Evolutionary conservation across 2,888 invertebrate genomes (phyloP).

Genomic region (Acanthoscelides obtectus): DNA sequence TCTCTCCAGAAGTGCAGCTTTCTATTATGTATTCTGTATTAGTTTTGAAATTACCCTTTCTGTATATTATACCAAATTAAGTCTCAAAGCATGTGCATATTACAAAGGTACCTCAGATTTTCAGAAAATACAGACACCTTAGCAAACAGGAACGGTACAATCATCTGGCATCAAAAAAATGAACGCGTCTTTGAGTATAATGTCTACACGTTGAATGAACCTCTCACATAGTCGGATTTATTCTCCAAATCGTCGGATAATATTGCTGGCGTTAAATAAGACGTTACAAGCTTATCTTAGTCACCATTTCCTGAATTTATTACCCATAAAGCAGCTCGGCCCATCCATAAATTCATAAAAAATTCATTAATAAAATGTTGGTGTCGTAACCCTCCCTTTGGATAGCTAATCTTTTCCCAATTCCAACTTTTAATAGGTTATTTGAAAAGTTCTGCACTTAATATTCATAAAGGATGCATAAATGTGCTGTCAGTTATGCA

Average conservation of each 20-base stretch:
- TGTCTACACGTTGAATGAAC: too few relatives aligned
- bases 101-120: too few relatives aligned
- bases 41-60: too few relatives aligned
- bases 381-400: neutral
- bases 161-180: too few relatives aligned
- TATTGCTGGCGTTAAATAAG: neutral
- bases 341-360: neutral
- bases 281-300: neutral
- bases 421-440: conserved; percentile 28
- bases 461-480: conserved; percentile 27
- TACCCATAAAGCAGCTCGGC: neutral
- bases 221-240: too few relatives aligned
- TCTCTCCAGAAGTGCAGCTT: too few relatives aligned
- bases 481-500: neutral
- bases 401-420: conserved; percentile 23
- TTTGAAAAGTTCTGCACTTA: conserved; percentile 24
- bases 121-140: too few relatives aligned
- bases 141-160: too few relatives aligned
- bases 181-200: too few relatives aligned
- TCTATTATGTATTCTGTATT: too few relatives aligned
- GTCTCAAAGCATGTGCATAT: too few relatives aligned
- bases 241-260: neutral
- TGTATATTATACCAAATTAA: too few relatives aligned
- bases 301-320: neutral
- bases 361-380: neutral